Conservation (phyloP, 2,888 invertebrate species). For the Antheraea yamamai region DNA sequence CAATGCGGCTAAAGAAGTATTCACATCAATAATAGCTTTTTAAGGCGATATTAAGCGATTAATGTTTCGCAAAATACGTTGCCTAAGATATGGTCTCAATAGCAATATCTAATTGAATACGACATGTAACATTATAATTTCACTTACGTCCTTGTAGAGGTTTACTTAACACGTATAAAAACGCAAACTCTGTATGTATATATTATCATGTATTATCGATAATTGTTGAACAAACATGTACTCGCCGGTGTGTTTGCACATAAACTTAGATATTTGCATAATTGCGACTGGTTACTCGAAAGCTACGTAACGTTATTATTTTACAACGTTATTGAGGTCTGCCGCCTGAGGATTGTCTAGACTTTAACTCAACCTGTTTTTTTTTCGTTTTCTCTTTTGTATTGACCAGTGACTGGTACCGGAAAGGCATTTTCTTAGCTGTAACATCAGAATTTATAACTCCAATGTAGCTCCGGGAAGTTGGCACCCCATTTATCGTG, state of each 20-base stretch:
- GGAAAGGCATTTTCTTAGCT: not conserved
- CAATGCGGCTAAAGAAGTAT: no score
- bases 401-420: not conserved
- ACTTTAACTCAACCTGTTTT: not conserved
- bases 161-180: constrained; percentile 27
- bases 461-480: not conserved
- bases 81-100: not conserved
- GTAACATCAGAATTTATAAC: not conserved
- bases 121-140: constrained; percentile 23
- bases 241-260: constrained; percentile 35
- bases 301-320: constrained; percentile 18
- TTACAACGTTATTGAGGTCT: constrained; percentile 3
- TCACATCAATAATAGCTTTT: no score
- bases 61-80: not conserved
- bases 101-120: not conserved
- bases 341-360: not conserved
- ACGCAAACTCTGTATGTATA: constrained; percentile 25
- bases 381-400: not conserved
- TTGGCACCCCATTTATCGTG: not conserved
- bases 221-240: constrained; percentile 39
- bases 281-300: constrained; percentile 29
- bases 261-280: constrained; percentile 31
- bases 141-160: constrained; percentile 31
- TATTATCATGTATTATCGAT: constrained; percentile 26
- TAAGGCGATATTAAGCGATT: no score